Percentiles rank a stretch among this genome's conserved stretches.
phyloP scores from a whole-genome alignment of 2,888 invertebrate genomes.

The Sphaeridia pumilis region DNA sequence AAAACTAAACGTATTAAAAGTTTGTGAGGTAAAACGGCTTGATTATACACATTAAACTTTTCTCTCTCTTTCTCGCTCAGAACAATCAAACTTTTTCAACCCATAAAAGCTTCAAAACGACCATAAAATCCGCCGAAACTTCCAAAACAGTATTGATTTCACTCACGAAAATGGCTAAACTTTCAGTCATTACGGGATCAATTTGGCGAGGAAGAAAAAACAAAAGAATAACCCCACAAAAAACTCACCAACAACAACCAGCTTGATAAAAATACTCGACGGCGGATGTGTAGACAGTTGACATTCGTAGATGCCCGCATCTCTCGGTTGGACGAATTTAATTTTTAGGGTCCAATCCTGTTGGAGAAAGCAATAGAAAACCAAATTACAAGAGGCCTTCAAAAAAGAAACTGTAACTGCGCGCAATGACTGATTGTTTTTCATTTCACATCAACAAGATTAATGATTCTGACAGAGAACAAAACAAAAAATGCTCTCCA shows the following conservation, averaged over 20 bases:
- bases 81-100: slow-evolving; percentile 1
- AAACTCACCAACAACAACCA: slow-evolving; percentile 41
- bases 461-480: slow-evolving; percentile 23
- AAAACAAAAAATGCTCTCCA: no score
- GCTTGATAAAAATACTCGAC: slow-evolving; percentile 40
- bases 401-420: no score
- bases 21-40: slow-evolving; percentile 1
- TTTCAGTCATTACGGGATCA: no score
- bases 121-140: not conserved
- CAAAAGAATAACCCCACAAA: no score
- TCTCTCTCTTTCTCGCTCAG: not conserved
- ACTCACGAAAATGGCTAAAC: not conserved
- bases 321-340: slow-evolving; percentile 40
- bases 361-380: no score
- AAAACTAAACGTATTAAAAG: not conserved
- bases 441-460: slow-evolving; percentile 28
- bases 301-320: slow-evolving; percentile 42
- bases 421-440: slow-evolving; percentile 35
- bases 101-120: not conserved
- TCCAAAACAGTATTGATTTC: slow-evolving; percentile 1
- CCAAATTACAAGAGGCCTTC: slow-evolving; percentile 11
- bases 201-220: no score
- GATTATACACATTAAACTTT: slow-evolving; percentile 5
- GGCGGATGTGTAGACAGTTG: slow-evolving; percentile 43
- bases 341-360: slow-evolving; percentile 43